Conservation (phyloP, 2,797 vertebrate genomes). For the Xenopus petersii region DNA sequence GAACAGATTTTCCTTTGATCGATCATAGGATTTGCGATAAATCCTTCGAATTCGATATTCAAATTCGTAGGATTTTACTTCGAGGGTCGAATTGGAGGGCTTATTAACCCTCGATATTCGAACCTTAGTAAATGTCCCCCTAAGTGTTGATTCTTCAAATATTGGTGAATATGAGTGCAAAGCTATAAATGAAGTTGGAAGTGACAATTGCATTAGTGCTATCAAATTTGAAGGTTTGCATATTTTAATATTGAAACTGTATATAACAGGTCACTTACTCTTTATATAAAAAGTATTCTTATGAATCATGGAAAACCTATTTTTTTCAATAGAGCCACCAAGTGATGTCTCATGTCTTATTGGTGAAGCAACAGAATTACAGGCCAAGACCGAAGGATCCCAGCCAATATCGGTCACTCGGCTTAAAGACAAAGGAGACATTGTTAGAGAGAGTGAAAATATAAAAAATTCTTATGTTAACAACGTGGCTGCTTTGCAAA, state of each 20-base stretch:
- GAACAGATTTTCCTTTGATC: no score
- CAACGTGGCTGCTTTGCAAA: slow-evolving; percentile 79
- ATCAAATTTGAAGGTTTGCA: slow-evolving; percentile 91
- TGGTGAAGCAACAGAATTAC: slow-evolving; percentile 80
- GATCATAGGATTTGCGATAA: no score
- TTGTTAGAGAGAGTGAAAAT: slow-evolving; percentile 88
- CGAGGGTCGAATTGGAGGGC: no score
- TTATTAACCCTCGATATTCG: no score
- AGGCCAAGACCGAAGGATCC: slow-evolving; percentile 86
- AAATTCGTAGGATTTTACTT: no score
- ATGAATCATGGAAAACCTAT: slow-evolving; percentile 46
- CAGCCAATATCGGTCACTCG: slow-evolving; percentile 87
- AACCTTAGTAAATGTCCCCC: slow-evolving; percentile 15
- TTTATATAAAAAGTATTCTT: neutral
- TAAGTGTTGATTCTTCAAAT: slow-evolving; percentile 84
- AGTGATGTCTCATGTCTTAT: slow-evolving; percentile 84
- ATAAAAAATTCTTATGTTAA: slow-evolving; percentile 81
- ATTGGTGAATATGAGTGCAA: slow-evolving; percentile 93
- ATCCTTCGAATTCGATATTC: no score
- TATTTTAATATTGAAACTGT: neutral
- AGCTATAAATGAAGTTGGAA: slow-evolving; percentile 93
- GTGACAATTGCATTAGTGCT: slow-evolving; percentile 77
- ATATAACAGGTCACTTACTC: no score
- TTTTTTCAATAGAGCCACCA: slow-evolving; percentile 81
- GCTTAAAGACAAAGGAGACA: slow-evolving; percentile 91